Evolutionary conservation across 1,140 invertebrate species (phyloP).

Genomic region (Scaptomyza montana): DNA sequence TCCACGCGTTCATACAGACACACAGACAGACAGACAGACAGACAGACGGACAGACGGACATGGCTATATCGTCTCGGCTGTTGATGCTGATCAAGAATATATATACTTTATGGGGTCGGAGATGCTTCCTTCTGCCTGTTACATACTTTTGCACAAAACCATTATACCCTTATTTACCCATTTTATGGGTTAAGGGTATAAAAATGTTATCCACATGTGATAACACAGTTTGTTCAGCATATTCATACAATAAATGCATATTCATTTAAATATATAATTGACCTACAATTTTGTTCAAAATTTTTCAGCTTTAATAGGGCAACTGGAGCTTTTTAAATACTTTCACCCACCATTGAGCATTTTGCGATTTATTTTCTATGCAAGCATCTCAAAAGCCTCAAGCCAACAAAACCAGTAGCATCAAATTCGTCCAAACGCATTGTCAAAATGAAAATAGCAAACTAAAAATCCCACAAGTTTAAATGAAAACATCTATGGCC

Average conservation of each 20-base stretch:
- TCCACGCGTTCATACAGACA: no score
- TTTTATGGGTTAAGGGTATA: no score
- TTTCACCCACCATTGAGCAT: slow-evolving; percentile 53
- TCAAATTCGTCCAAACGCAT: slow-evolving; percentile 9
- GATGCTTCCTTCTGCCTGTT: no score
- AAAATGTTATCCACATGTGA: slow-evolving; percentile 1
- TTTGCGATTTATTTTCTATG: slow-evolving; percentile 52
- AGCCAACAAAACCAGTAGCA: slow-evolving; percentile 58
- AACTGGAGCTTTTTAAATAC: slow-evolving; percentile 36
- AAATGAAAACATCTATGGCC: slow-evolving; percentile 49
- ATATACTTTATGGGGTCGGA: no score
- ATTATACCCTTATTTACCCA: no score
- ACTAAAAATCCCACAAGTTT: slow-evolving; percentile 58
- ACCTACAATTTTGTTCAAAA: background rate
- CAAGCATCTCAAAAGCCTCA: slow-evolving; percentile 32
- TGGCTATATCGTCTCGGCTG: no score
- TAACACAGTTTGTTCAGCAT: background rate
- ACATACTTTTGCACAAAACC: no score
- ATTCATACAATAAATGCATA: background rate
- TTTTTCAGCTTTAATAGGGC: slow-evolving; percentile 3
- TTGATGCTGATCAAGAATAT: no score
- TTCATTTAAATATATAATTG: background rate
- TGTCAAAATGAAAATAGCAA: slow-evolving; percentile 13
- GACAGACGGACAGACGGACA: no score
- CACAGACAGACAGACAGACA: no score